Evolutionary conservation across 2,797 vertebrate species (phyloP), one percentile per base, ranked within the genome.

Genomic region (Argya squamiceps): DNA sequence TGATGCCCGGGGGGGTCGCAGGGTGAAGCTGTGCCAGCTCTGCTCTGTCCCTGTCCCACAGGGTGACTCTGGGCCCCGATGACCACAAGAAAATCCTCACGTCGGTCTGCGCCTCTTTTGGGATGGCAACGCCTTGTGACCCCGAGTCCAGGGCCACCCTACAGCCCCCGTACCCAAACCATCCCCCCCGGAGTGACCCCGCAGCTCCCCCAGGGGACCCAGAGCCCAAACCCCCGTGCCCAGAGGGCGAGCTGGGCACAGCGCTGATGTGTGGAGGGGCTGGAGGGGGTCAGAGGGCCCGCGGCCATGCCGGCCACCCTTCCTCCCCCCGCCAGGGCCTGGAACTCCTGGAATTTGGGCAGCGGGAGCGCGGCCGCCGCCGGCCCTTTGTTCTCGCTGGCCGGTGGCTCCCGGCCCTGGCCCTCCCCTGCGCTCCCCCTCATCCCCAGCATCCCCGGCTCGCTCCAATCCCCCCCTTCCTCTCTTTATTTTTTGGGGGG

Each of bases 341-440:
- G 97, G 97, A 98, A 98, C 98, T 97, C 97, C 93, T 97, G 98
- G 98, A 98, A 98, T 98, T 97, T 97, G 96, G 96, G 95, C 97
- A 97, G 96, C 96, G 95, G 97, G 97, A 98, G 97, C 80, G 44
- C 26, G 73, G 90, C 95, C 26, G 91, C 89, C 91, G 92, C 93
- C 93, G 75, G 76, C 79, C 81, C 95, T 97, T 97, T 97, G 97
- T 97, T 97, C 93, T 95, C 49, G 9, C 69, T 93, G 95, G 84
- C 96, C 84, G 68, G 93, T 91, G 93, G 90, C 96, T 95, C 92
- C 93, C 88, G 58, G 90, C 60, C 79, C 83, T 11, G 81, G 82
- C 96, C 94, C 91, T 95, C 89, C 95, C 92, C 88, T 93, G 91
- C 76, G 64, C 91, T 89, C 69, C 93, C 91, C 93, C 92, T 36